phyloP scores from a whole-genome alignment of 2,113 vertebrate species.

The Nothoprocta pentlandii region DNA sequence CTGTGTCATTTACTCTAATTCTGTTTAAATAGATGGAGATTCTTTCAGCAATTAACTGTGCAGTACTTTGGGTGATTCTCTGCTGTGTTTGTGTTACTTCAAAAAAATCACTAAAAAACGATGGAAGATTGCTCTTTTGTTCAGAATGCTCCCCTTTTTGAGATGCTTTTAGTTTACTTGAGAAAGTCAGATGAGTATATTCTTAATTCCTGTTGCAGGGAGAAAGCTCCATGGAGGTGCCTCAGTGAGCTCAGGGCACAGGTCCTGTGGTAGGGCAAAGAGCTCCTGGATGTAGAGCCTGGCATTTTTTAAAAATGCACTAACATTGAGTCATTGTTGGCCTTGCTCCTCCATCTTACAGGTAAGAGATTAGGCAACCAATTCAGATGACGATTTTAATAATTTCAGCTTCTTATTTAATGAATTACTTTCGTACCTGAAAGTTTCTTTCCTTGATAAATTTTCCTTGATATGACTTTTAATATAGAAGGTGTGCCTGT shows the following conservation, averaged over 20 bases:
- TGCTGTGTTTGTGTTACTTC: background rate
- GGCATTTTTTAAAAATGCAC: background rate
- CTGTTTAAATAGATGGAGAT: background rate
- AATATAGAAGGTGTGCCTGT: background rate
- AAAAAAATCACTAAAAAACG: background rate
- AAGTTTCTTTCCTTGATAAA: background rate
- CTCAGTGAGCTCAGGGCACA: background rate
- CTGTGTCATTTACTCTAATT: slow-evolving; percentile 20
- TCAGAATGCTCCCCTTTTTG: background rate
- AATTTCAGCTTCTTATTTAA: background rate
- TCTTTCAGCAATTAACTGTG: background rate
- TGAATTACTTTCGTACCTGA: background rate
- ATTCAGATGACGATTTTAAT: background rate
- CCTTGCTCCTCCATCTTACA: background rate
- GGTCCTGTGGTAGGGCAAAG: background rate
- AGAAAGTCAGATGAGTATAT: slow-evolving; percentile 3
- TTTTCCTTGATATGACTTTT: background rate
- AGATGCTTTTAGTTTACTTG: slow-evolving; percentile 1
- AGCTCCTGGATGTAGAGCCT: background rate
- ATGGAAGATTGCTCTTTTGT: slow-evolving; percentile 22
- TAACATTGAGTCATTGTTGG: background rate
- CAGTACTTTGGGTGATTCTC: background rate
- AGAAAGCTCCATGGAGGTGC: background rate
- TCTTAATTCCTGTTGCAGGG: background rate
- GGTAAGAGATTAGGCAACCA: background rate